Conservation (phyloP, 2,797 vertebrate genomes). For the Sebastes cheni region DNA sequence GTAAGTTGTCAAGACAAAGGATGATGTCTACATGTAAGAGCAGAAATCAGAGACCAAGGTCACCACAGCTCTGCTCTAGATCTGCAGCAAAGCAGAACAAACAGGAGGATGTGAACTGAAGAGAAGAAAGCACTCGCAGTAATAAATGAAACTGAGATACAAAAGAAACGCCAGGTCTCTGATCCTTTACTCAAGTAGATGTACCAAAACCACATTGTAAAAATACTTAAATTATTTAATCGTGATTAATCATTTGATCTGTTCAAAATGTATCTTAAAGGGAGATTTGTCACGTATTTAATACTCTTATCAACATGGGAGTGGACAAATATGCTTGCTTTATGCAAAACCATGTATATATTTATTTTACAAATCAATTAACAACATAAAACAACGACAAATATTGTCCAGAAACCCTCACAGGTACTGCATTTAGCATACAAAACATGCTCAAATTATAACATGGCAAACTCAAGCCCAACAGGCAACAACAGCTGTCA, state of each 20-base stretch:
- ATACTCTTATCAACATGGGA: no score
- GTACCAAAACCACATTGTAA: neutral
- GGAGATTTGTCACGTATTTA: no score
- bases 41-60: slow-evolving; percentile 11
- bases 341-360: no score
- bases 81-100: slow-evolving; percentile 52
- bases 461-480: no score
- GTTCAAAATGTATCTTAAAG: no score
- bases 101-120: slow-evolving; percentile 12
- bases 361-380: no score
- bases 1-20: neutral
- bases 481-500: no score
- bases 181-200: neutral
- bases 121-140: slow-evolving; percentile 17
- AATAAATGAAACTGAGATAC: neutral
- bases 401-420: no score
- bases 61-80: slow-evolving; percentile 21
- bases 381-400: no score
- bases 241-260: no score
- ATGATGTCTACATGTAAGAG: neutral
- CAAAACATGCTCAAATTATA: neutral
- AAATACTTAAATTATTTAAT: neutral
- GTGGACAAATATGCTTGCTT: no score
- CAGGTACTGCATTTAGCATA: neutral
- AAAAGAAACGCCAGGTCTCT: slow-evolving; percentile 4